Base-by-base conservation (phyloP, 2,113 vertebrate genomes). In the Phrynosoma platyrhinos region DNA sequence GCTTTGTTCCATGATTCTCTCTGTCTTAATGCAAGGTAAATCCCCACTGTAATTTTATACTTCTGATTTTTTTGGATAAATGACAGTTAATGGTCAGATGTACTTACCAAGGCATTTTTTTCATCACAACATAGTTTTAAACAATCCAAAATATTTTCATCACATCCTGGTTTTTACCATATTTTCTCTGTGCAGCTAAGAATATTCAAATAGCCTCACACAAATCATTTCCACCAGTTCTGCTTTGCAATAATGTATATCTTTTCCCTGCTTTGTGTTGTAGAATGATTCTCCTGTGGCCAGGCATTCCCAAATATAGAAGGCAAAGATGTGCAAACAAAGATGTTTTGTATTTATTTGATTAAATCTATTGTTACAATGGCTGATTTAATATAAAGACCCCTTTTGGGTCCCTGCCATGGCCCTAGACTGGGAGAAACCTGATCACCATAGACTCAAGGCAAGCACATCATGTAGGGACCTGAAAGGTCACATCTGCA, bases 71-170 rank as follows among this genome's bases (percentile, higher is more conserved):
- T 82, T 69, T 64, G 25, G 53, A 75, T 62, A 52, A 62, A 76
- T 75, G 55, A 53, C 4, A 53, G 30, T 88, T 77, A 83, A 66
- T 83, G 12, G 47, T 58, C 32, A 77, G 7, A 83, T 55, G 21
- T 55, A 30, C 13, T 83, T 83, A 83, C 27, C 7, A 71, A 27
- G 30, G 47, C n/a, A 52, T 72, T 83, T 20, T 68, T 78, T 89
- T 84, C 76, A 79, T 78, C 68, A 80, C 23, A 83, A 72, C 18
- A 27, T 69, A 30, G 42, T n/a, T 88, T 75, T 79, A 82, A 84
- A 69, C 42, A 36, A 88, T 88, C 71, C 40, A 81, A 81, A 80
- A 80, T 75, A 75, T 58, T 85, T 80, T 84, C 68, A 66, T 53
- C 13, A 16, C n/a, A 71, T 88, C 16, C 27, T 58, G 47, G 8